phyloP scores from a whole-genome alignment of 2,888 invertebrate species.

The Tinea pellionella region DNA sequence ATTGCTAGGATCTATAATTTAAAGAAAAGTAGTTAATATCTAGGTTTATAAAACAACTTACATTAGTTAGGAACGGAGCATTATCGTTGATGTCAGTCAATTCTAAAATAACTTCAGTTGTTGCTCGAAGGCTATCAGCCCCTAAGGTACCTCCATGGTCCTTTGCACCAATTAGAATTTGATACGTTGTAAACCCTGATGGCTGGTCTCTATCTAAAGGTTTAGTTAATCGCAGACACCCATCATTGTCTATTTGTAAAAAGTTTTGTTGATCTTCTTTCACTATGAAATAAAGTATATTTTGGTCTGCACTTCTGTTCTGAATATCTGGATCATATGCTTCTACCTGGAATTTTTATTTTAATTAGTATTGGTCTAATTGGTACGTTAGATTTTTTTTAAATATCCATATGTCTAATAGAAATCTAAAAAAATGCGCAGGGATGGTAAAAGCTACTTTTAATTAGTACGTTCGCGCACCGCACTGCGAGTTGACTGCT shows the following conservation, averaged over 20 bases:
- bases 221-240: slow-evolving; percentile 79
- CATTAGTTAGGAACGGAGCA: slow-evolving; percentile 85
- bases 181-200: slow-evolving; percentile 83
- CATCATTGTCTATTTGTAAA: slow-evolving; percentile 78
- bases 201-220: slow-evolving; percentile 92
- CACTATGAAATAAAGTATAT: slow-evolving; percentile 81
- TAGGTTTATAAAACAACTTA: slow-evolving; percentile 39
- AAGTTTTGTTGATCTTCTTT: slow-evolving; percentile 78
- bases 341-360: slow-evolving; percentile 51
- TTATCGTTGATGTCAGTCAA: slow-evolving; percentile 93
- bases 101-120: slow-evolving; percentile 76
- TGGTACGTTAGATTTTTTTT: too few species aligned
- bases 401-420: too few species aligned
- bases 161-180: slow-evolving; percentile 78
- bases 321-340: slow-evolving; percentile 90
- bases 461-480: too few species aligned
- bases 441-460: too few species aligned
- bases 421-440: too few species aligned
- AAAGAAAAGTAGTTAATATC: too few species aligned
- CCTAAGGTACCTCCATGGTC: slow-evolving; percentile 76
- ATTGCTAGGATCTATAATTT: too few species aligned
- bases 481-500: too few species aligned
- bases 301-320: slow-evolving; percentile 78
- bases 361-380: background rate
- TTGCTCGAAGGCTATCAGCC: slow-evolving; percentile 71